Percentiles rank a stretch among this genome's conserved stretches.
Conservation (phyloP, 2,113 vertebrate genomes). For the Ibidorhyncha struthersii region DNA sequence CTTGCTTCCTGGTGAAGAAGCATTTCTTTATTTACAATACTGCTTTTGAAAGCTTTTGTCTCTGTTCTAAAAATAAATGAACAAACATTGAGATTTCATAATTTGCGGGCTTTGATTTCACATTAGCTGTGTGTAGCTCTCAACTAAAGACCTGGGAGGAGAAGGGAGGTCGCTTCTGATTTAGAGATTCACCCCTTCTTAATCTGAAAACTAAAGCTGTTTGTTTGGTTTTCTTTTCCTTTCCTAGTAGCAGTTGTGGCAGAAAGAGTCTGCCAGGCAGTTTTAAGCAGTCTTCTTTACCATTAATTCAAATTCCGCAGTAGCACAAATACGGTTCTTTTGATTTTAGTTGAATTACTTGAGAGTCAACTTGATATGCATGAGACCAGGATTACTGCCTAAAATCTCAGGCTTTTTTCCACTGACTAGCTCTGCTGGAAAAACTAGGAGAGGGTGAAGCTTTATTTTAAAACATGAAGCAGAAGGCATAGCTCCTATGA, state of each 20-base stretch:
- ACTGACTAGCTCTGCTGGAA: background rate
- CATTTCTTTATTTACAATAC: background rate
- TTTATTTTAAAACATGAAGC: background rate
- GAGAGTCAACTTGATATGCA: background rate
- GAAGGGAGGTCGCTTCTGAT: background rate
- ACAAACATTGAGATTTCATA: background rate
- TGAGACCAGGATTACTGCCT: background rate
- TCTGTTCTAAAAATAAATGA: background rate
- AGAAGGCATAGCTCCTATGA: background rate
- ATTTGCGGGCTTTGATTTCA: background rate
- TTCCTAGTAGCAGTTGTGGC: background rate
- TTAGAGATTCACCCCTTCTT: background rate
- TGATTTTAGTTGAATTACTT: conserved; percentile 7
- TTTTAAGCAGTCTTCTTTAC: background rate
- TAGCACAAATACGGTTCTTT: background rate
- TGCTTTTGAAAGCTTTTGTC: background rate
- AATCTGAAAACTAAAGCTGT: background rate
- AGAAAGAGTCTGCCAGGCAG: background rate
- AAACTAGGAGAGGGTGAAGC: background rate
- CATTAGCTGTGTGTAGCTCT: background rate
- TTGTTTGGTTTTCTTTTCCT: background rate
- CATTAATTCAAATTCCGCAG: background rate
- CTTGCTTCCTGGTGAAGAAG: background rate
- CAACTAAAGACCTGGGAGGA: background rate
- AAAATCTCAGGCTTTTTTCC: background rate